Evolutionary conservation across 2,888 invertebrate species (phyloP), one percentile per base, ranked within the genome.

Genomic region (Teleiodes luculella): DNA sequence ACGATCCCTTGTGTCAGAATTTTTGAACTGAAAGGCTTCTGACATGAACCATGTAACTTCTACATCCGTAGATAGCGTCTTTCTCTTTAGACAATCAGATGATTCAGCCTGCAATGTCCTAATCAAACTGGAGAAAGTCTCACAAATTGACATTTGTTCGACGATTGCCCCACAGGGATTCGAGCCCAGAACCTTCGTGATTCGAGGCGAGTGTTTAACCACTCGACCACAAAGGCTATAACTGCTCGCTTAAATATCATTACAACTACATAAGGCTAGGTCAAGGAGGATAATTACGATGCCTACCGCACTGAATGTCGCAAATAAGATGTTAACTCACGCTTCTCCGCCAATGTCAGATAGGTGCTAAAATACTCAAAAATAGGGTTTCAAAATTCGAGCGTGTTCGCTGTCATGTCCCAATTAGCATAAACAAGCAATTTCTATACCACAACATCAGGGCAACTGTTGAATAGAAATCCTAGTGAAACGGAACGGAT

Each of bases 201-300:
- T n/a, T n/a, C n/a, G n/a, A n/a, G n/a, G n/a, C n/a, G n/a, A n/a
- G n/a, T n/a, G n/a, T n/a, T n/a, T n/a, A n/a, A n/a, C n/a, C n/a
- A n/a, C n/a, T n/a, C n/a, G n/a, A n/a, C n/a, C n/a, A n/a, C n/a
- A n/a, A n/a, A n/a, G n/a, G n/a, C n/a, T n/a, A n/a, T n/a, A n/a
- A 73, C 24, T 24, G 24, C 70, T 28, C 13, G 13, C 70, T 68
- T 69, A 67, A 69, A 24, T 68, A 73, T 75, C 76, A 72, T 70
- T 68, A 70, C 66, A 66, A 16, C 13, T 30, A 66, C 55, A 62
- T 70, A 83, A 80, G 57, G 70, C 77, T n/a, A n/a, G 81, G 83
- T 75, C 83, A 85, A 81, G 83, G 78, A 74, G 65, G 67, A 69
- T 59, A 56, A 63, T 61, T 59, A 68, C 66, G 61, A 61, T 70